Evolutionary conservation across 2,888 invertebrate genomes (phyloP).

Genomic region (Electrophaes corylata): DNA sequence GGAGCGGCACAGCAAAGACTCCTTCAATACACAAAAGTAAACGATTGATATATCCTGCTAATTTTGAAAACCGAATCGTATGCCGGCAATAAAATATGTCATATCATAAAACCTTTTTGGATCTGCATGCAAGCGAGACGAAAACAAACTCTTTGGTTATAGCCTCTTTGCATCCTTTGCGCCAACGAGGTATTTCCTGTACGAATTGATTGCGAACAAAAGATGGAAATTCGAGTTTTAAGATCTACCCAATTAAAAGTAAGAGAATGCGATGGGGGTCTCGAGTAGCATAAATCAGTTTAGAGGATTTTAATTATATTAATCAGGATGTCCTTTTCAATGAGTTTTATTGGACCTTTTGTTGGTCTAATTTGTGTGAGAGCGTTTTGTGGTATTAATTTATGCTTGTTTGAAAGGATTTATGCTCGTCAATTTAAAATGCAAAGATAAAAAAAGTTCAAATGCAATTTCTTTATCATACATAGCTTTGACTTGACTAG

Average conservation of each 20-base stretch:
- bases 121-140: conserved; percentile 65
- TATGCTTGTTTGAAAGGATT: conserved; percentile 16
- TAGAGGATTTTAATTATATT: conserved; percentile 67
- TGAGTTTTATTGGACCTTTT: conserved; percentile 52
- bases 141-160: conserved; percentile 60
- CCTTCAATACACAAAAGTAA: conserved; percentile 43
- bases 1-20: conserved; percentile 45
- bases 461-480: no score
- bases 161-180: conserved; percentile 46
- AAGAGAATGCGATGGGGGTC: conserved; percentile 74
- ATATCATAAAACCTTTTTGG: conserved; percentile 73
- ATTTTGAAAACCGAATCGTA: conserved; percentile 71
- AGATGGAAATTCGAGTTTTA: conserved; percentile 63
- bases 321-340: conserved; percentile 67
- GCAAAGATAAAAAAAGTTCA: not conserved
- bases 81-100: conserved; percentile 76
- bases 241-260: conserved; percentile 72
- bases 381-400: conserved; percentile 34
- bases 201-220: conserved; percentile 62
- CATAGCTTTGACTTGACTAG: no score
- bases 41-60: conserved; percentile 82
- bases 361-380: conserved; percentile 48
- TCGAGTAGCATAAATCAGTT: conserved; percentile 66
- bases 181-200: conserved; percentile 75
- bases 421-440: conserved; percentile 6